Evolutionary conservation across 2,888 invertebrate species (phyloP), one percentile per base, ranked within the genome.

Genomic region (Agrochola lychnidis): DNA sequence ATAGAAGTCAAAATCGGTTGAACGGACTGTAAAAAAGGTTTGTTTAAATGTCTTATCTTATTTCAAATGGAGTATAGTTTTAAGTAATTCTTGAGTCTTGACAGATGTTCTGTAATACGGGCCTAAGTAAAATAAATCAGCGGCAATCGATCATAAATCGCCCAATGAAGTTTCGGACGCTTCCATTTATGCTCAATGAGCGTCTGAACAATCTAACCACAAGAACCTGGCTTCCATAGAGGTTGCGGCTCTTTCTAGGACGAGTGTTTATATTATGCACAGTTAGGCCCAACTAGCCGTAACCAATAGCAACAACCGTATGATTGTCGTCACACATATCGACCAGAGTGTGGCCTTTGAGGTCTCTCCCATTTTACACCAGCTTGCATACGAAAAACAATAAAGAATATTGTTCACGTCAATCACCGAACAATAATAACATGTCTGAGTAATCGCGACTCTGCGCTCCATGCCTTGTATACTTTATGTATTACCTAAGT

Each of bases 221-320:
- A 73, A 30, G 30, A 72, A 22, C 14, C 73, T 57, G 57, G 51
- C 59, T 78, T 81, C 36, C 59, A 64, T 73, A 81, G 25, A 59
- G 57, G 42, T 45, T 66, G 59, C 36, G 59, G 74, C 22, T 64
- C 16, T 73, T 81, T 81, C 57, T 81, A 25, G 81, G 81, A 25
- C 69, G 75, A 79, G 42, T 66, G 45, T 14, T 40, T 45, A 53
- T 25, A 70, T 74, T 59, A 61, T 64, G 67, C 53, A 84, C 80
- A 84, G 84, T 82, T 82, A 85, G 67, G 40, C 72, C 67, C 72
- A 81, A 78, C 77, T 22, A 66, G 61, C 76, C 83, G 72, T 72
- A 51, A 30, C 77, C 36, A 79, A 48, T 45, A 36, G 48, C 53
- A 74, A 79, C 57, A 69, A 68, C 82, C 74, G 80, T 82, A 63